A percentile compares a stretch with the other conserved stretches of the same genome.
phyloP scores from a whole-genome alignment of 2,888 invertebrate species.

The Noctua janthina region DNA sequence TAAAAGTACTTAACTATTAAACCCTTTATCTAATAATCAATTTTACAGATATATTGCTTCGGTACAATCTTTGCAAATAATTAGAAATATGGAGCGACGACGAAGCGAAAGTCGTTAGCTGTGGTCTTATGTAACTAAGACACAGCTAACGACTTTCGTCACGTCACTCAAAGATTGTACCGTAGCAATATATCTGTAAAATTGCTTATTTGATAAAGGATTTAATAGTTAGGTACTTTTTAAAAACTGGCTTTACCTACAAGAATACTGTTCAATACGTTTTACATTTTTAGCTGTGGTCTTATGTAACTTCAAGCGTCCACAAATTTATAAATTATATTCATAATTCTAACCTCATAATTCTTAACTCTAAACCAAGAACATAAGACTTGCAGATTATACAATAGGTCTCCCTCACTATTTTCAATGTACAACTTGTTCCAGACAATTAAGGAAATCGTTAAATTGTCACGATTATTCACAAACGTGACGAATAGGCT shows the following conservation, averaged over 20 bases:
- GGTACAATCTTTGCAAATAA: background rate
- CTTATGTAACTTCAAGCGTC: background rate
- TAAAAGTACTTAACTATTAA: background rate
- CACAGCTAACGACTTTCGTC: background rate
- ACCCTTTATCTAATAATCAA: background rate
- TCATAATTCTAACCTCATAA: background rate
- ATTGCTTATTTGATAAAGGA: background rate
- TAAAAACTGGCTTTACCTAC: background rate
- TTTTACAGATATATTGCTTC: background rate
- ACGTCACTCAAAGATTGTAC: background rate
- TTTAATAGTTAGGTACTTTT: background rate
- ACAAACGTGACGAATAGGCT: slow-evolving; percentile 41
- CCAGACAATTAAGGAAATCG: slow-evolving; percentile 47
- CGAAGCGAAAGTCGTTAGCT: too few species aligned
- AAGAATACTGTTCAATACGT: background rate
- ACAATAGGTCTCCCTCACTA: background rate
- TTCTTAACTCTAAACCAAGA: background rate
- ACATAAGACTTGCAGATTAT: background rate
- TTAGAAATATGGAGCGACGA: background rate
- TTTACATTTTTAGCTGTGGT: background rate
- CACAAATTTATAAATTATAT: background rate
- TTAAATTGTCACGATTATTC: slow-evolving; percentile 55
- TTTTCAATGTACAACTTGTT: slow-evolving; percentile 37
- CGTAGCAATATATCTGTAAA: background rate
- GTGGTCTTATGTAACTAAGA: background rate